Evolutionary conservation across 2,888 invertebrate genomes (phyloP).

Genomic region (Trichogramma evanescens): DNA sequence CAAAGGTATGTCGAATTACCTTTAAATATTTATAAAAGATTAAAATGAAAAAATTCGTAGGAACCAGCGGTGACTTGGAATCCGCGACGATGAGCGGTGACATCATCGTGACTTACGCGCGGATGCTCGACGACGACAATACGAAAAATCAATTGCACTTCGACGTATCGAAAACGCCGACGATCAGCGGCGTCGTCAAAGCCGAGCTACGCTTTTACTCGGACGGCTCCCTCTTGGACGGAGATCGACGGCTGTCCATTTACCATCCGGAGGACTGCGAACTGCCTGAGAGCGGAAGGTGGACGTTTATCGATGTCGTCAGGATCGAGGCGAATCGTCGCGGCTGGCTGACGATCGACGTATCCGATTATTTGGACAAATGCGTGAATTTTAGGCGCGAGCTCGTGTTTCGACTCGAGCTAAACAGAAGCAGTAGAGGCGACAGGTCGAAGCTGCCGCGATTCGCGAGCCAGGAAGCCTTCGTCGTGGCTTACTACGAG

Average conservation of each 20-base stretch:
- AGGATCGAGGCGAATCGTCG: not conserved
- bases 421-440: too few species aligned
- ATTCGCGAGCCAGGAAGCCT: not conserved
- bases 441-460: too few species aligned
- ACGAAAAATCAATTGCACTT: slow-evolving; percentile 3
- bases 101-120: slow-evolving; percentile 4
- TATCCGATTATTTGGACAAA: too few species aligned
- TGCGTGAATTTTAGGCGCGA: too few species aligned
- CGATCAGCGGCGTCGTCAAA: not conserved
- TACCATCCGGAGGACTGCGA: not conserved
- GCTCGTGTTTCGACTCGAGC: too few species aligned
- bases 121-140: not conserved
- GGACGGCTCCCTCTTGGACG: too few species aligned
- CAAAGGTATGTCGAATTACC: too few species aligned
- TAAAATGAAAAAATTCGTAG: too few species aligned
- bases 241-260: too few species aligned
- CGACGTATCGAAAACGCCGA: slow-evolving; percentile 10
- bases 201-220: slow-evolving; percentile 9
- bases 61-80: too few species aligned
- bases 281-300: not conserved
- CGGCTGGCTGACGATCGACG: slow-evolving; percentile 15
- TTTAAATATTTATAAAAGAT: too few species aligned
- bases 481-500: not conserved
- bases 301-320: not conserved
- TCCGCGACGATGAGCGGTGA: not conserved